Conservation (phyloP, 2,888 invertebrate genomes). For the Bruchidius siliquastri region DNA sequence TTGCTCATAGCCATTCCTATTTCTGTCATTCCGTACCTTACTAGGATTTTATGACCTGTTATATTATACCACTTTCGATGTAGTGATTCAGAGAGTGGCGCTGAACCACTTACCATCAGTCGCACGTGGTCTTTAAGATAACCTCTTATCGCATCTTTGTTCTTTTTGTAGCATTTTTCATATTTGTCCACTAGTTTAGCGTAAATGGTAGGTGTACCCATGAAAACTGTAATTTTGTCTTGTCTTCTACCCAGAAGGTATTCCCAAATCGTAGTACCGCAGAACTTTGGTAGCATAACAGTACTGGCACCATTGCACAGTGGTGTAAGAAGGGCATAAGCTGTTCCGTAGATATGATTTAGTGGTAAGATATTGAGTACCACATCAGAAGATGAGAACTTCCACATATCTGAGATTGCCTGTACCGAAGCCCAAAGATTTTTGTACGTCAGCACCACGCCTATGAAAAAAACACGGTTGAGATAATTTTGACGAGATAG, state of each 20-base stretch:
- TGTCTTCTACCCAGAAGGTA: no score
- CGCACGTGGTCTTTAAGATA: no score
- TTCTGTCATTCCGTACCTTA: neutral
- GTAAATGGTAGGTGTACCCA: no score
- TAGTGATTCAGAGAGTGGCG: neutral
- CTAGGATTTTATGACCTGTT: neutral
- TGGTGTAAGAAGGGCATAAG: neutral
- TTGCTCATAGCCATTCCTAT: neutral
- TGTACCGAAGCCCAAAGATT: neutral
- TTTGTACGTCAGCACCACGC: neutral
- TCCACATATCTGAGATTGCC: neutral
- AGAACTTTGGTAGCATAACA: neutral
- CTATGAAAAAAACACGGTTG: neutral
- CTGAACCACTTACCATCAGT: no score
- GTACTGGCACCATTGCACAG: neutral
- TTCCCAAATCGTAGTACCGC: no score
- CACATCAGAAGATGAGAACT: neutral
- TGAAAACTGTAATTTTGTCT: no score
- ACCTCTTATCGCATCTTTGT: no score
- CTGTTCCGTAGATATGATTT: neutral
- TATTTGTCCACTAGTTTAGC: no score
- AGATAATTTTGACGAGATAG: no score
- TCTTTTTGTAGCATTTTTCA: no score
- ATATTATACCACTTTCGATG: neutral
- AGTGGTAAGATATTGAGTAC: neutral